Base-by-base conservation (phyloP, 2,888 invertebrate genomes). In the Caenorhabditis plicata region DNA sequence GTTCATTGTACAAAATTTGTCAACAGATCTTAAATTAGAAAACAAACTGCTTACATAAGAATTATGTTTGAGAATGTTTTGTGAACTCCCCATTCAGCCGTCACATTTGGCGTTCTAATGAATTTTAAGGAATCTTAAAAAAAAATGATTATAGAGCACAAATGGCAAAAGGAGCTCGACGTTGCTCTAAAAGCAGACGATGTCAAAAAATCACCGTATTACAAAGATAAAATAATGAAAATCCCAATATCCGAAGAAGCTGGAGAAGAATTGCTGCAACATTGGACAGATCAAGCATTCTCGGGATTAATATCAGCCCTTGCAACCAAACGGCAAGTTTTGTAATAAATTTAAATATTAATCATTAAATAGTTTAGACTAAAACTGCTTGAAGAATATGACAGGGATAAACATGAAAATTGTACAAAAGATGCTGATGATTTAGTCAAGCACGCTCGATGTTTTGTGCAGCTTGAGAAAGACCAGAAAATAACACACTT, bases 381-480 rank as follows among this genome's bases (percentile, higher is more conserved):
- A 7, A n/a, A 45, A 4, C 38, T 53, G 0, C 49, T 60, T 1
- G 60, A 60, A 29, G 36, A 53, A 25, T 54, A 55, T 26, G 45
- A 61, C 2, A 39, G 39, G 17, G 7, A 15, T 8, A 25, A 27
- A 3, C 61, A 61, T 40, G 46, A 46, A n/a, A 50, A 64, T 17
- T 71, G 71, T 46, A 55, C 66, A 3, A 52, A 52, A 1, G 31
- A 56, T 7, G 69, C 71, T 2, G 49, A 52, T 4, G 52, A 52
- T 1, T 47, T 71, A 7, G 49, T 55, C 8, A 51, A 56, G 38
- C 71, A 71, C 25, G 69, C 71, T 8, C 53, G 55, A 25, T 71
- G 71, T 38, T 32, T 71, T 17, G 29, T 66, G n/a, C 29, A 54
- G 26, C 20, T 70, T 25, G 52, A 67, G 27, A 47, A 51, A 13